A percentile compares a stretch with the other conserved stretches of the same genome.
phyloP scores from a whole-genome alignment of 2,888 invertebrate species.

The Heliconius sara region DNA sequence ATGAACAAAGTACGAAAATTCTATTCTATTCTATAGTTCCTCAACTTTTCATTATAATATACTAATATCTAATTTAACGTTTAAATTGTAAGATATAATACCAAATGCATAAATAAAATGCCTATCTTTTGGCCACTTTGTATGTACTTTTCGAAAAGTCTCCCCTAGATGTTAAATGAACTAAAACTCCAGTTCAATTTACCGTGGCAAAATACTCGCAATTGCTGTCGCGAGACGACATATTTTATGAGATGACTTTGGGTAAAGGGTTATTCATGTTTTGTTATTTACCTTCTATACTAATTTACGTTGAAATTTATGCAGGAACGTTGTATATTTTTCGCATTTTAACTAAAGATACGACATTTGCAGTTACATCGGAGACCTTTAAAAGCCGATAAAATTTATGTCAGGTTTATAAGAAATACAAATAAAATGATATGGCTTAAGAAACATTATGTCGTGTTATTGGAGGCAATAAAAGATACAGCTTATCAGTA shows the following conservation, averaged over 20 bases:
- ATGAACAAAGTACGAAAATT: conserved; percentile 3
- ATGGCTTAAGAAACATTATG: not conserved
- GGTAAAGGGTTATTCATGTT: conserved; percentile 53
- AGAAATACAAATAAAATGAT: conserved; percentile 15
- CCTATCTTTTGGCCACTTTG: conserved; percentile 20
- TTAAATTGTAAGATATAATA: not conserved
- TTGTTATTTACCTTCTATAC: conserved; percentile 42
- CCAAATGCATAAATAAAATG: conserved; percentile 34
- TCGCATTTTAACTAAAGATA: conserved; percentile 26
- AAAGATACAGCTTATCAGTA: conserved; percentile 1
- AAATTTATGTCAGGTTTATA: conserved; percentile 13
- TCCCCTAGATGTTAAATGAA: conserved; percentile 43
- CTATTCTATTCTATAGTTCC: conserved; percentile 7
- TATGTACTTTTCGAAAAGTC: conserved; percentile 39
- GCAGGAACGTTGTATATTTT: conserved; percentile 32
- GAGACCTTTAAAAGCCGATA: conserved; percentile 19
- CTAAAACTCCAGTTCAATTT: conserved; percentile 49
- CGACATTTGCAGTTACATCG: conserved; percentile 16
- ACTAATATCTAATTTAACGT: not conserved
- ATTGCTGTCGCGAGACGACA: conserved; percentile 47
- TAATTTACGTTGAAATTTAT: conserved; percentile 41
- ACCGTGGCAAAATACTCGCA: conserved; percentile 45
- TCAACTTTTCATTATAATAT: conserved; percentile 5
- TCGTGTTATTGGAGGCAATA: conserved; percentile 1
- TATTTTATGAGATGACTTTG: conserved; percentile 50